Percentiles rank a stretch among this genome's conserved stretches.
phyloP scores from a whole-genome alignment of 2,113 vertebrate species.

The Passer montanus region DNA sequence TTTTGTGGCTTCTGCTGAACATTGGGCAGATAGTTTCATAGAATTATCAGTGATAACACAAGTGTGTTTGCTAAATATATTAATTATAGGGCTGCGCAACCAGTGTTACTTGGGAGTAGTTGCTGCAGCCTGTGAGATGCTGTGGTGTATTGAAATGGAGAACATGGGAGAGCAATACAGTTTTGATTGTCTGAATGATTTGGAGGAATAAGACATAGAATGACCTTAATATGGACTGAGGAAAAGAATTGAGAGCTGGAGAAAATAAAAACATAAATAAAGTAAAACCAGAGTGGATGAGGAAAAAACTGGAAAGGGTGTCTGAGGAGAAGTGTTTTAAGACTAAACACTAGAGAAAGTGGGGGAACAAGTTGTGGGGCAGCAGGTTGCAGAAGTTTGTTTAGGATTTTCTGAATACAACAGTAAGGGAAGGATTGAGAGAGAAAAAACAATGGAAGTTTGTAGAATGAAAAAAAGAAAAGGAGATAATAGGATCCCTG shows the following conservation, averaged over 20 bases:
- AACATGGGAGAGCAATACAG: background rate
- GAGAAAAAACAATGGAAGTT: background rate
- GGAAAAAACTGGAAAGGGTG: background rate
- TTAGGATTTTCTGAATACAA: background rate
- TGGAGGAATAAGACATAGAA: background rate
- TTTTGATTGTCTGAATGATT: background rate
- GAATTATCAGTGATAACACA: background rate
- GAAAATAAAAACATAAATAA: background rate
- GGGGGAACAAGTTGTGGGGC: background rate
- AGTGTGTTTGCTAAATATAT: background rate
- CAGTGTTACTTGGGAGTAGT: background rate
- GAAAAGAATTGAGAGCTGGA: background rate
- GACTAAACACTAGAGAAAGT: background rate
- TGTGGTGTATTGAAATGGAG: background rate
- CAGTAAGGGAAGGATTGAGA: background rate
- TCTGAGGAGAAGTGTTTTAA: background rate
- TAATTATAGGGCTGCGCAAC: background rate
- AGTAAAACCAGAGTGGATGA: background rate
- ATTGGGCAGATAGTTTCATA: background rate
- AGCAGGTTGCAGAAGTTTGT: background rate
- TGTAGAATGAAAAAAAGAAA: background rate
- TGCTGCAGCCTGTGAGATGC: background rate
- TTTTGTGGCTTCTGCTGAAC: background rate
- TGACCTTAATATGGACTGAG: background rate
- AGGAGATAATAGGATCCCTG: background rate